Base-by-base conservation (phyloP, 2,888 invertebrate genomes). In the Aleiodes testaceus region DNA sequence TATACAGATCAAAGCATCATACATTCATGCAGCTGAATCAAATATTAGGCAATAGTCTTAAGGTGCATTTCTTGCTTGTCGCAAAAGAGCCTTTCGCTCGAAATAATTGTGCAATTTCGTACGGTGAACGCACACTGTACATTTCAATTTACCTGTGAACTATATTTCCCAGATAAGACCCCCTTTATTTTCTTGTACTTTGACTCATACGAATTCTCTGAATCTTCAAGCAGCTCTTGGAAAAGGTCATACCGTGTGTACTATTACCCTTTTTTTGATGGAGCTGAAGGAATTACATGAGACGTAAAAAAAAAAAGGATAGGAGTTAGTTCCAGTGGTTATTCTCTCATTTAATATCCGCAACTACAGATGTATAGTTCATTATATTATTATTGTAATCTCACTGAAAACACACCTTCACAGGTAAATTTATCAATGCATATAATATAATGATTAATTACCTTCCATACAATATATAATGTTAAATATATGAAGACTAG, bases 131-230 rank as follows among this genome's bases (percentile, higher is more conserved):
- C 59, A 59, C 11, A 36, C n/a, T 59, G 18, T 50, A 59, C 42
- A 18, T 59, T 59, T 59, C 59, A 59, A 59, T 59, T 59, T 36
- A 36, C 36, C 30, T 7, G 59, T 16, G 36, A 36, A 59, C 59
- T 18, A 59, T 59, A 59, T 59, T 59, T n/a, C 6, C 16, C 36
- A 59, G 42, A 59, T 59, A 42, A 18, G 42, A 42, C 42, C 18
- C n/a, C 26, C 53, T 26, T 26, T 26, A 5, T 2, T 2, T 26
- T 26, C 3, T 26, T 26, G 26, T 30, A 4, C 42, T 42, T 42
- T 36, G 16, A 36, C 7, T 36, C 59, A 36, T 16, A 16, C 59
- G 16, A 55, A 36, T 55, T 55, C 36, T 11, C 12, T 30, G 53
- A 53, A 53, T 22, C 53, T 30, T 16, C 16, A 59, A 59, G 42